phyloP scores from a whole-genome alignment of 2,797 vertebrate species.

The Apodemus agrarius region DNA sequence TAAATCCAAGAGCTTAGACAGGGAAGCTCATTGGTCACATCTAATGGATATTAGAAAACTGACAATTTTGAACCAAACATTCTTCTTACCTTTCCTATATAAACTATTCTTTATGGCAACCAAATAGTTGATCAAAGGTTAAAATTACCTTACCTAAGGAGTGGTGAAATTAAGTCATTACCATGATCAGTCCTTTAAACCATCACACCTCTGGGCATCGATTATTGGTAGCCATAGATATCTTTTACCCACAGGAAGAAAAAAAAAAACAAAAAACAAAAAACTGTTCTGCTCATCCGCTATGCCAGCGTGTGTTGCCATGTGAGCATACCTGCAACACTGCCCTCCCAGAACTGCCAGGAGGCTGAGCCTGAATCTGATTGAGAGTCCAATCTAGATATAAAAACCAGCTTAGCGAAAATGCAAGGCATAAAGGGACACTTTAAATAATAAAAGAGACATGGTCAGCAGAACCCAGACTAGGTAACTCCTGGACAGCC shows the following conservation, averaged over 20 bases:
- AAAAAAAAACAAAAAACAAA: neutral
- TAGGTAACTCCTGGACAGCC: neutral
- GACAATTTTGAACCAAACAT: neutral
- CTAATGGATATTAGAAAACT: neutral
- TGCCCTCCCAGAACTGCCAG: neutral
- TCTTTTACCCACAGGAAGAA: neutral
- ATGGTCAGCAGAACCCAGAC: slow-evolving; percentile 49
- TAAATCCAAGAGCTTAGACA: neutral
- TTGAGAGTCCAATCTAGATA: neutral
- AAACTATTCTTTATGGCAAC: neutral
- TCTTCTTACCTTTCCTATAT: neutral
- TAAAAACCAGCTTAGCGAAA: slow-evolving; percentile 50
- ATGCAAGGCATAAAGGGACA: neutral
- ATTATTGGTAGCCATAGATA: neutral
- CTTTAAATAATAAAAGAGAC: slow-evolving; percentile 26
- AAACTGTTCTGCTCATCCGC: neutral
- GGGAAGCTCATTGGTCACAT: neutral
- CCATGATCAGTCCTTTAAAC: neutral
- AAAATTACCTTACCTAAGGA: neutral
- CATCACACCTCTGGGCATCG: neutral
- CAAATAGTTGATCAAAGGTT: neutral
- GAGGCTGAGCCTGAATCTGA: neutral
- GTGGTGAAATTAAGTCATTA: neutral
- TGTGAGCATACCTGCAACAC: neutral
- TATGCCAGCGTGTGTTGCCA: neutral